Conservation (phyloP, 2,888 invertebrate species). For the Caradrina kadenii region DNA sequence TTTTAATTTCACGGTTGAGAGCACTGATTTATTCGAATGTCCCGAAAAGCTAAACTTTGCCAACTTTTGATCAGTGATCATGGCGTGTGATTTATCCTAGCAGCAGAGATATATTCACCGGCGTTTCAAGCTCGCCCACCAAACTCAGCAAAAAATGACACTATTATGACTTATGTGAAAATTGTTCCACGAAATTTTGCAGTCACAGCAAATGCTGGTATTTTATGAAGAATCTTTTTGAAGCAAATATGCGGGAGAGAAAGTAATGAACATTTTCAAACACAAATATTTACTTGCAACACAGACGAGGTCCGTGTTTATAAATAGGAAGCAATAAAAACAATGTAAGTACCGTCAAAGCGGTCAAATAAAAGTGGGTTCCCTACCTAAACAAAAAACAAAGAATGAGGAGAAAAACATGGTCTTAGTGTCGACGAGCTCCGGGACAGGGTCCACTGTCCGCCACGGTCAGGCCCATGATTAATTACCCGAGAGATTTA, state of each 20-base stretch:
- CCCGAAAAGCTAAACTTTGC: constrained; percentile 80
- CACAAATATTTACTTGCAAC: not conserved
- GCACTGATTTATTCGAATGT: constrained; percentile 80
- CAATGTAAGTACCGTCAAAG: constrained; percentile 16
- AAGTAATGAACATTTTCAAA: constrained; percentile 14
- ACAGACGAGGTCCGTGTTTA: not conserved
- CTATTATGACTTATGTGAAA: constrained; percentile 73
- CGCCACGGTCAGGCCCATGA: constrained; percentile 71
- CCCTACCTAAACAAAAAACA: constrained; percentile 37
- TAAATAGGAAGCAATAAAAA: constrained; percentile 15
- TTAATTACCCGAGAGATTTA: constrained; percentile 79
- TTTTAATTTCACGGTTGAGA: constrained; percentile 80
- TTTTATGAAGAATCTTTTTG: constrained; percentile 62
- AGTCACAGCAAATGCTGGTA: constrained; percentile 60
- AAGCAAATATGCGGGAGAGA: constrained; percentile 30
- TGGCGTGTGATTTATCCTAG: constrained; percentile 78
- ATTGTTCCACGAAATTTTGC: constrained; percentile 70
- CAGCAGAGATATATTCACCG: constrained; percentile 72
- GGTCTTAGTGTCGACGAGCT: constrained; percentile 54
- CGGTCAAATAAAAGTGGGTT: constrained; percentile 40
- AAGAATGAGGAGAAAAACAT: constrained; percentile 49
- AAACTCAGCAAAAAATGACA: constrained; percentile 71
- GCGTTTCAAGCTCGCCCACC: constrained; percentile 57
- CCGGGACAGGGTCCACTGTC: constrained; percentile 61
- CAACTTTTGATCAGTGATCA: constrained; percentile 83